Evolutionary conservation across 2,113 vertebrate species (phyloP).

Genomic region (Anthoscopus minutus): DNA sequence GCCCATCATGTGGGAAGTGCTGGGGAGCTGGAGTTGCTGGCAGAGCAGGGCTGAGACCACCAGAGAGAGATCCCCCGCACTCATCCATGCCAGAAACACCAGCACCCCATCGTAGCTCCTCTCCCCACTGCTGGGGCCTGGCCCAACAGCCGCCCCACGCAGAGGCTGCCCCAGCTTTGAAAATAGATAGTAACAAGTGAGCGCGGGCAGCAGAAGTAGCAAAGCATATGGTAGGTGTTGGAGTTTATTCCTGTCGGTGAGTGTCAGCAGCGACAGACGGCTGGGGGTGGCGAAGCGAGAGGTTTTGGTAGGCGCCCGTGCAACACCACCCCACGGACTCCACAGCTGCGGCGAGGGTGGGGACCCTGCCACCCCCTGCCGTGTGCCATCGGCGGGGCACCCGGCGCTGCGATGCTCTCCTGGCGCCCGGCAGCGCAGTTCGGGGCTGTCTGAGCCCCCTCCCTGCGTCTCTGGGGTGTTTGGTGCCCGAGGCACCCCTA

Average conservation of each 20-base stretch:
- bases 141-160: not conserved
- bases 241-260: slow-evolving; percentile 45
- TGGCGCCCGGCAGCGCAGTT: rapidly evolving
- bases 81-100: not conserved
- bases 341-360: not conserved
- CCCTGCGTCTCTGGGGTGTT: rapidly evolving
- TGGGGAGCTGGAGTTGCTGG: rapidly evolving
- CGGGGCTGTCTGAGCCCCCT: not conserved
- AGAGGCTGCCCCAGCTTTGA: not conserved
- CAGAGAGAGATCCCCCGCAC: rapidly evolving
- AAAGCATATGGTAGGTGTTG: slow-evolving; percentile 44
- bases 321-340: not conserved
- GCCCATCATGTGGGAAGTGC: rapidly evolving
- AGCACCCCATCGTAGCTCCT: not conserved
- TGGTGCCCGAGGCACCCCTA: not conserved
- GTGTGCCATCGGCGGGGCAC: not conserved
- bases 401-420: rapidly evolving
- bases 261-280: slow-evolving; percentile 51
- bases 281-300: not conserved
- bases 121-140: not conserved
- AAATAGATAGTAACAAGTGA: slow-evolving; percentile 28
- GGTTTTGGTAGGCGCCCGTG: not conserved
- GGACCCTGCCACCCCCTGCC: not conserved
- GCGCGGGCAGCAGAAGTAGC: slow-evolving; percentile 14
- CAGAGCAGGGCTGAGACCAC: not conserved